Conservation (phyloP, 2,797 vertebrate genomes). For the Anas capensis region DNA sequence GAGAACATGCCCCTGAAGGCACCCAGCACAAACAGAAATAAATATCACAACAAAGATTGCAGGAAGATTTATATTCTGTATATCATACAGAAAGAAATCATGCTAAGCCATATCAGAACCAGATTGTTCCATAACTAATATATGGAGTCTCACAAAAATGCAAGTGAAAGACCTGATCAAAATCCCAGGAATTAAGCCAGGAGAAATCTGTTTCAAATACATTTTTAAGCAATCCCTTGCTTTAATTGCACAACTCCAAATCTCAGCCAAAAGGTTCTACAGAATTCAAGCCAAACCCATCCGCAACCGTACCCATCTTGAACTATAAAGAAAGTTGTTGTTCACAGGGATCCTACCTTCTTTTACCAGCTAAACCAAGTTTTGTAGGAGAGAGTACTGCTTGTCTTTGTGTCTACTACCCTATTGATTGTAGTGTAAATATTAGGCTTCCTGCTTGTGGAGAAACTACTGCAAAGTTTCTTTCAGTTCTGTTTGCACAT, state of each 20-base stretch:
- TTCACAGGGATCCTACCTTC: slow-evolving; percentile 53
- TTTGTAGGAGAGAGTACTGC: slow-evolving; percentile 55
- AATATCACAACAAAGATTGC: neutral
- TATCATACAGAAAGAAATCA: neutral
- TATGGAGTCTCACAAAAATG: neutral
- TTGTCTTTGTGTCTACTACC: slow-evolving; percentile 49
- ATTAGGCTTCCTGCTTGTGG: slow-evolving; percentile 79
- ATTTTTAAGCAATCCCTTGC: neutral
- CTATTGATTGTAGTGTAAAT: slow-evolving; percentile 79
- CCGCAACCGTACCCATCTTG: fast-evolving
- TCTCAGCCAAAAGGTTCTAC: neutral
- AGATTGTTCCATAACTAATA: neutral
- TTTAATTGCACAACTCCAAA: neutral
- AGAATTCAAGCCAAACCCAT: slow-evolving; percentile 56
- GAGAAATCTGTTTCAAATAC: neutral
- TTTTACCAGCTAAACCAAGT: slow-evolving; percentile 59
- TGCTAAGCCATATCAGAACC: neutral
- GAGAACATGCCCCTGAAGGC: neutral
- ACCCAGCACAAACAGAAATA: neutral
- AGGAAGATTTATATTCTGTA: neutral
- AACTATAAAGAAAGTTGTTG: neutral
- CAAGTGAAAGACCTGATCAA: neutral
- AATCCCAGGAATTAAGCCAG: neutral
- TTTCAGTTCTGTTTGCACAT: slow-evolving; percentile 78
- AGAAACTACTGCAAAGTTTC: slow-evolving; percentile 73